Conservation (phyloP, 1,140 invertebrate species). For the Capitella teleta region DNA sequence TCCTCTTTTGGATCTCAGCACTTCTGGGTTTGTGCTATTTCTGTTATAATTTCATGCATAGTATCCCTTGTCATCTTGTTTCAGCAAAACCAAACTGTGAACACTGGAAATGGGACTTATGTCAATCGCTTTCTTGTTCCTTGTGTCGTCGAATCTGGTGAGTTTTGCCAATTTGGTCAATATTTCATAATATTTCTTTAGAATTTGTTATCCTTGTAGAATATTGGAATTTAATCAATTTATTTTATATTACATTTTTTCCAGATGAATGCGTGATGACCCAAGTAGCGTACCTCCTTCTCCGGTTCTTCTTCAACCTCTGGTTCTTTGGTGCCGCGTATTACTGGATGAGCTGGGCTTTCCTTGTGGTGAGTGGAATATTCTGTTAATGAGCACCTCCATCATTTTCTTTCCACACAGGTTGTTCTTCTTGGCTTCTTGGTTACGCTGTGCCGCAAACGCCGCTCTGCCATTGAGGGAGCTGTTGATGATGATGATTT, state of each 20-base stretch:
- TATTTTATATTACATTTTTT: constrained; percentile 6
- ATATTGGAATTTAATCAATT: no score
- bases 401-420: constrained; percentile 16
- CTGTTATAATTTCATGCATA: no score
- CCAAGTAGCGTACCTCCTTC: constrained; percentile 33
- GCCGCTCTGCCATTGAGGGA: constrained; percentile 30
- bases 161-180: no score
- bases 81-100: no score
- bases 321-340: constrained; percentile 45
- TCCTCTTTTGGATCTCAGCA: constrained; percentile 43
- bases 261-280: constrained; percentile 39
- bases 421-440: constrained; percentile 31
- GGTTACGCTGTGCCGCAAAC: constrained; percentile 25
- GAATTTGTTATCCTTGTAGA: no score
- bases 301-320: constrained; percentile 42
- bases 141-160: no score
- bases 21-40: constrained; percentile 18
- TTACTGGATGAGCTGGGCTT: constrained; percentile 39
- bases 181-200: no score
- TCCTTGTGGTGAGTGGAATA: constrained; percentile 25
- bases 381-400: not conserved
- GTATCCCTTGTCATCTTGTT: no score
- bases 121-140: no score
- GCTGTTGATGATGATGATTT: constrained; percentile 36
- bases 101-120: no score